Base-by-base conservation (phyloP, 1,140 invertebrate genomes). In the Solen grandis region DNA sequence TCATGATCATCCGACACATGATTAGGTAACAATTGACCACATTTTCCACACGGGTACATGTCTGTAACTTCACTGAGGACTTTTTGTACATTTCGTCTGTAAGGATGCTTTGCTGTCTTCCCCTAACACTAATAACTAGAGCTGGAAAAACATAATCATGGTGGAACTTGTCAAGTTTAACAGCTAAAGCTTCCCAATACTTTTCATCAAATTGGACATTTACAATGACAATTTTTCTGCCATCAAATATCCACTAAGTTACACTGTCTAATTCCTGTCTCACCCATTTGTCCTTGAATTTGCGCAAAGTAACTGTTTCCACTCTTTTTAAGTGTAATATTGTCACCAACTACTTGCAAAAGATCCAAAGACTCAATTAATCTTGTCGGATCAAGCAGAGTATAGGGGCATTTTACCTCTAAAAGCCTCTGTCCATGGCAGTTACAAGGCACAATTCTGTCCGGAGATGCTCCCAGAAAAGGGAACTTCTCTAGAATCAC, bases 31-130 rank as follows among this genome's bases (percentile, higher is more conserved):
- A 60, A 29, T 22, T 29, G 16, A 1, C 59, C 59, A 29, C 59
- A 60, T 60, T 60, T 60, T 60, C 59, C 59, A 60, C 59, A 60
- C 16, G 59, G 59, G 27, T 60, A 60, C 16, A 5, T 25, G 19
- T 60, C 59, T 60, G 57, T 59, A 13, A 22, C 14, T 22, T 25
- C 59, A 60, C 59, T 60, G 16, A 60, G 16, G 27, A 16, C 59
- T 22, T 16, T 22, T 27, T 60, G 59, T 14, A 60, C 59, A 5
- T 60, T 27, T 29, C 33, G 27, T 14, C 59, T 19, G 19, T 14
- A 22, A 19, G 27, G 59, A 60, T 29, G 16, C 33, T n/a, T 19
- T 14, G 27, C 33, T 60, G 27, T 60, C 59, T 60, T 27, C 27
- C n/a, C 52, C 52, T 54, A 25, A 54, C 27, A 8, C 27, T 31